phyloP scores from a whole-genome alignment of 1,140 invertebrate genomes.

The Lanistes nyassanus region DNA sequence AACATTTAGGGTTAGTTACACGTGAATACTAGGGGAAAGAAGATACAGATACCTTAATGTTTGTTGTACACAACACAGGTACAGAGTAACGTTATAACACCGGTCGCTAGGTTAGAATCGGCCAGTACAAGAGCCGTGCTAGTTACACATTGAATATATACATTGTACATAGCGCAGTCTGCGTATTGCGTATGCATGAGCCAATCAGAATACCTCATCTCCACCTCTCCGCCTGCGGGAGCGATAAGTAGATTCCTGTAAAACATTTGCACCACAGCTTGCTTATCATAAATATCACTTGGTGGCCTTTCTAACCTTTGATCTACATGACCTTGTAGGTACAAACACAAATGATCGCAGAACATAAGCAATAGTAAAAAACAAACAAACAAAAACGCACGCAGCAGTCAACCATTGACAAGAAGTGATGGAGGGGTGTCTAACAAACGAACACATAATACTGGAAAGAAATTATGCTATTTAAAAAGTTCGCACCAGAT shows the following conservation, averaged over 20 bases:
- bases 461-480: too few species aligned
- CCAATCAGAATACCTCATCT: constrained; percentile 17
- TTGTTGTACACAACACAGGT: too few species aligned
- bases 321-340: background rate
- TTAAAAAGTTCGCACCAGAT: too few species aligned
- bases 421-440: background rate
- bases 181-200: constrained; percentile 4
- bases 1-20: too few species aligned
- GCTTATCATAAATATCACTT: background rate
- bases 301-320: background rate
- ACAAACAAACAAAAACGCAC: too few species aligned
- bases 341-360: background rate
- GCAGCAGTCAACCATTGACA: background rate
- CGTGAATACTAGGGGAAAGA: too few species aligned
- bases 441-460: too few species aligned
- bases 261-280: constrained; percentile 11
- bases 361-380: too few species aligned
- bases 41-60: too few species aligned
- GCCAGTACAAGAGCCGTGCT: too few species aligned
- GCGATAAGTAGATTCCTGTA: constrained; percentile 28
- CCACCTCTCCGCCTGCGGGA: constrained; percentile 31
- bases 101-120: too few species aligned
- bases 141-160: constrained; percentile 4
- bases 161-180: constrained; percentile 2
- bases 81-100: too few species aligned